phyloP scores from a whole-genome alignment of 2,888 invertebrate genomes.

The Polylopha cassiicola region DNA sequence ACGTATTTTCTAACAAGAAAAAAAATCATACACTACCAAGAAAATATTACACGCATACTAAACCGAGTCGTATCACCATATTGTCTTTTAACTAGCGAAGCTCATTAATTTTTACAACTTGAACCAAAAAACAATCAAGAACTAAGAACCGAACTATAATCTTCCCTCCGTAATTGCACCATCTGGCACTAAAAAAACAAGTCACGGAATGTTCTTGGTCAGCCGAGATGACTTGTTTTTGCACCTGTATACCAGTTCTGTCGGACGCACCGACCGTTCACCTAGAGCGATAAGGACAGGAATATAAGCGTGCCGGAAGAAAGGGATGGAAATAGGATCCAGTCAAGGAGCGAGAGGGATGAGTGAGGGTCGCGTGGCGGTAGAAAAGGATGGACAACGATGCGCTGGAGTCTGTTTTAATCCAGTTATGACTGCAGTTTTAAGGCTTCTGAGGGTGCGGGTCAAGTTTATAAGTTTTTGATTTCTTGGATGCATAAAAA shows the following conservation, averaged over 20 bases:
- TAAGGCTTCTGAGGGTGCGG: conserved; percentile 24
- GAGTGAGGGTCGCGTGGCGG: conserved; percentile 28
- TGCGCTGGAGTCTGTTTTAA: conserved; percentile 22
- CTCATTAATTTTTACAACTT: too few species aligned
- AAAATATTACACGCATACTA: too few species aligned
- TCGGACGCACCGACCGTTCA: conserved; percentile 32
- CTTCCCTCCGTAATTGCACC: too few species aligned
- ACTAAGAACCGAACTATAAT: too few species aligned
- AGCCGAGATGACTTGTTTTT: conserved; percentile 27
- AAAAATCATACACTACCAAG: too few species aligned
- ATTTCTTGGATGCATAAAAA: too few species aligned
- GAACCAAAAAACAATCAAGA: too few species aligned
- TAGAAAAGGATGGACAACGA: conserved; percentile 23
- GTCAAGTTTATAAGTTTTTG: background rate
- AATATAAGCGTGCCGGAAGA: conserved; percentile 30
- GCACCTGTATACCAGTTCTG: conserved; percentile 32
- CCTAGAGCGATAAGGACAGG: conserved; percentile 26
- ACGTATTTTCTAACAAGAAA: too few species aligned
- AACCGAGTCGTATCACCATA: too few species aligned
- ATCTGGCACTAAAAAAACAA: conserved; percentile 14
- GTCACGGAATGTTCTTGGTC: conserved; percentile 17
- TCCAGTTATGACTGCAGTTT: conserved; percentile 28
- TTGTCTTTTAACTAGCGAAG: too few species aligned
- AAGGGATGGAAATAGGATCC: conserved; percentile 10
- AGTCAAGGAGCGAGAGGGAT: background rate